Conservation (phyloP, 2,888 invertebrate genomes). For the Exephanes ischioxanthus region DNA sequence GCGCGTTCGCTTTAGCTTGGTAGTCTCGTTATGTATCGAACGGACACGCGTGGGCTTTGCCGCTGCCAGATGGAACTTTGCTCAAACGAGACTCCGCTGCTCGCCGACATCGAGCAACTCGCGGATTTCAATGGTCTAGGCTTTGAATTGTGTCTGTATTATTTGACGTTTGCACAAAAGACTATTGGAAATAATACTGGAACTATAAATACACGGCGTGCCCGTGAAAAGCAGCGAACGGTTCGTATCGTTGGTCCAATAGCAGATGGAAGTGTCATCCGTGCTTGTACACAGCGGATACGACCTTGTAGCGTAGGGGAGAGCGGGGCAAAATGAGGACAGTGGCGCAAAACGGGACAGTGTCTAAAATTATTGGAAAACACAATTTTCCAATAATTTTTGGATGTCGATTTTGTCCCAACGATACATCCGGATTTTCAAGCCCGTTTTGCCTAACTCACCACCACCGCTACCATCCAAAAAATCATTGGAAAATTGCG, state of each 20-base stretch:
- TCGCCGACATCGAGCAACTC: slow-evolving; percentile 11
- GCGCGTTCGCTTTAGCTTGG: not conserved
- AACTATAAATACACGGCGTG: not conserved
- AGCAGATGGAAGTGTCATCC: not conserved
- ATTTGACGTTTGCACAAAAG: slow-evolving; percentile 18
- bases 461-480: too few species aligned
- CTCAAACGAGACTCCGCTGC: slow-evolving; percentile 5
- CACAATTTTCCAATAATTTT: too few species aligned
- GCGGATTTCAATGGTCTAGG: too few species aligned
- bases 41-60: not conserved
- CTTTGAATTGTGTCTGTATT: not conserved
- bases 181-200: slow-evolving; percentile 23
- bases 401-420: too few species aligned
- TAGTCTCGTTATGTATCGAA: slow-evolving; percentile 23
- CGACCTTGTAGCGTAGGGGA: not conserved
- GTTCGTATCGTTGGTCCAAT: not conserved
- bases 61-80: slow-evolving; percentile 19
- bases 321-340: too few species aligned
- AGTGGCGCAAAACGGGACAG: too few species aligned
- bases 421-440: too few species aligned
- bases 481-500: too few species aligned
- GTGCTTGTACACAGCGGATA: not conserved
- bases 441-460: too few species aligned
- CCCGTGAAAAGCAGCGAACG: not conserved
- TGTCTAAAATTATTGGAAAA: too few species aligned